Percentiles rank a stretch among this genome's conserved stretches.
Evolutionary conservation across 2,888 invertebrate genomes (phyloP).

Genomic region (Rhodophaea formosa): DNA sequence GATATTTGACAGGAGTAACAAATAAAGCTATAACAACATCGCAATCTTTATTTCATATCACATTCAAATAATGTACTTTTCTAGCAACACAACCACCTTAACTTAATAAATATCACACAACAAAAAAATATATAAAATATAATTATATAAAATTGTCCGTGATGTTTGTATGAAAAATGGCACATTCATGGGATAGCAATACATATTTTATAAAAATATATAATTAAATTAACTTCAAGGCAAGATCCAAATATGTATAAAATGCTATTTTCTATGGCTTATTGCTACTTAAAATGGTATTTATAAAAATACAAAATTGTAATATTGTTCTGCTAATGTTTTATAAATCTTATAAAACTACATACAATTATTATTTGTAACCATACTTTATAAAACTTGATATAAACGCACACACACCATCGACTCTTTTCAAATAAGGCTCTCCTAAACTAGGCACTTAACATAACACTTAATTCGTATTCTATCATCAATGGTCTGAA

Average conservation of each 20-base stretch:
- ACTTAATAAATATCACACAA: conserved; percentile 2
- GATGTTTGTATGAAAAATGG: conserved; percentile 21
- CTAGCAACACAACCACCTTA: conserved; percentile 10
- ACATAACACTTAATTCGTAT: too few relatives aligned
- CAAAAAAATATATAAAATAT: conserved; percentile 5
- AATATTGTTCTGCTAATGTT: too few relatives aligned
- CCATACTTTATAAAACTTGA: too few relatives aligned
- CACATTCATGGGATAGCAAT: conserved; percentile 18
- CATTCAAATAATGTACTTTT: background rate
- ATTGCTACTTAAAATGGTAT: background rate
- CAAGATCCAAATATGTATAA: background rate
- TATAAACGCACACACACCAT: too few relatives aligned
- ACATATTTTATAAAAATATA: conserved; percentile 9
- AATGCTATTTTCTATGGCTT: background rate
- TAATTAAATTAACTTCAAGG: background rate
- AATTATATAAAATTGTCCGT: conserved; percentile 19
- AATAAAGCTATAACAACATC: background rate
- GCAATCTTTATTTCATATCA: conserved; percentile 1
- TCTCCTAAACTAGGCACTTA: too few relatives aligned
- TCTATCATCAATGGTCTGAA: too few relatives aligned
- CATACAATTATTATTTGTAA: too few relatives aligned
- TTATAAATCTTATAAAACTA: too few relatives aligned
- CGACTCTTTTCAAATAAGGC: too few relatives aligned
- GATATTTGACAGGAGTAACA: background rate
- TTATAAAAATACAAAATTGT: too few relatives aligned